phyloP scores from a whole-genome alignment of 1,140 invertebrate species.

The Sitophilus oryzae region DNA sequence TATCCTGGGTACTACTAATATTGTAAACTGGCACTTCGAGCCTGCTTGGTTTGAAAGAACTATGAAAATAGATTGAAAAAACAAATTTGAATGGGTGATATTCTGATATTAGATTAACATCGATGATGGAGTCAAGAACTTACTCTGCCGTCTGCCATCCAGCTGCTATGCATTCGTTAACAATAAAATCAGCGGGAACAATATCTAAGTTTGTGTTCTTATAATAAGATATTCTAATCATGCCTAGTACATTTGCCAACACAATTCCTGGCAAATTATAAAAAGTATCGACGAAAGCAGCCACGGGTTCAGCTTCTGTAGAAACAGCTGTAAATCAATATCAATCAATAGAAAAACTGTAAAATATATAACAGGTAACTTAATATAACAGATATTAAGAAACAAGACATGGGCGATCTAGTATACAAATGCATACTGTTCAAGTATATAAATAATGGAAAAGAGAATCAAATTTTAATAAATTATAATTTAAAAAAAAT shows the following conservation, averaged over 20 bases:
- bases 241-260: conserved; percentile 54
- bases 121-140: conserved; percentile 2
- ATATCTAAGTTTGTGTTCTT: conserved; percentile 58
- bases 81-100: neutral
- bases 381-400: no score
- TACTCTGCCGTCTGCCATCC: conserved; percentile 54
- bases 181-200: conserved; percentile 71
- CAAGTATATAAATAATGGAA: no score
- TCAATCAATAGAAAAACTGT: no score
- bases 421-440: no score
- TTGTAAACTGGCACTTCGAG: conserved; percentile 9
- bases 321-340: conserved; percentile 55
- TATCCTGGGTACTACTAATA: conserved; percentile 9
- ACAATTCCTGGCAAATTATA: conserved; percentile 65
- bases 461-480: no score
- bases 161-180: conserved; percentile 68
- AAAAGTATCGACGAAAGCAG: conserved; percentile 76
- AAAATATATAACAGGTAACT: no score
- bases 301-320: conserved; percentile 60
- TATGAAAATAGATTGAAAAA: neutral
- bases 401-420: no score
- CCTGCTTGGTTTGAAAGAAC: neutral
- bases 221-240: conserved; percentile 59
- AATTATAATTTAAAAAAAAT: no score
- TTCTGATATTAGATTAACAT: neutral